A percentile compares a stretch with the other conserved stretches of the same genome.
phyloP scores from a whole-genome alignment of 2,797 vertebrate species.

The Etheostoma nigrum region DNA sequence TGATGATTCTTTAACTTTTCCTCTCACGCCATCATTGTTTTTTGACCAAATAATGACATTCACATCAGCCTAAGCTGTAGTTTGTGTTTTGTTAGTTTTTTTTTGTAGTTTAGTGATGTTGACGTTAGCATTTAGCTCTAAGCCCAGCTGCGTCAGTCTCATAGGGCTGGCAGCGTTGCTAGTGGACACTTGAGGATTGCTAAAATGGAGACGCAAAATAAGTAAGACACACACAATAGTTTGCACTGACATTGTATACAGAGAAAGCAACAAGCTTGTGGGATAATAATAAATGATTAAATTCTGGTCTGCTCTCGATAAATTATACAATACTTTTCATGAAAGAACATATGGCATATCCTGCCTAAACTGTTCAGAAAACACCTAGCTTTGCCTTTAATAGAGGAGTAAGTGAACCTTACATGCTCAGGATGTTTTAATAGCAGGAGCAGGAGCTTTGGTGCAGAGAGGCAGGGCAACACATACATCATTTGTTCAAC shows the following conservation, averaged over 20 bases:
- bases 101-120: not conserved
- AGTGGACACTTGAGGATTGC: not conserved
- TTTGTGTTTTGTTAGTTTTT: not conserved
- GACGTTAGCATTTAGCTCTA: not conserved
- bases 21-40: no score
- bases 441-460: not conserved
- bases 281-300: not conserved
- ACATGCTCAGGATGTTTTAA: not conserved
- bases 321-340: not conserved
- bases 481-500: conserved; percentile 40
- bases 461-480: not conserved
- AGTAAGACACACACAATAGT: no score
- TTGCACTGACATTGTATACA: not conserved
- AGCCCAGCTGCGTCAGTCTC: not conserved
- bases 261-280: not conserved
- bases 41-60: not conserved
- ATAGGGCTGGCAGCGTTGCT: not conserved
- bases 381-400: conserved; percentile 5
- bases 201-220: not conserved
- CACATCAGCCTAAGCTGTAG: not conserved
- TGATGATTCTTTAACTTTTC: no score
- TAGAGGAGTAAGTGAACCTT: conserved; percentile 7
- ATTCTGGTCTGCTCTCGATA: not conserved
- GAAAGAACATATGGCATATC: not conserved
- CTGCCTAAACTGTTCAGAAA: not conserved